Percentiles rank a stretch among this genome's conserved stretches.
These are phyloP conservation scores for Hydroisotoma schaefferi DNA, from an alignment of 2,888 invertebrate species.

Conservation along the genomic window DNA sequence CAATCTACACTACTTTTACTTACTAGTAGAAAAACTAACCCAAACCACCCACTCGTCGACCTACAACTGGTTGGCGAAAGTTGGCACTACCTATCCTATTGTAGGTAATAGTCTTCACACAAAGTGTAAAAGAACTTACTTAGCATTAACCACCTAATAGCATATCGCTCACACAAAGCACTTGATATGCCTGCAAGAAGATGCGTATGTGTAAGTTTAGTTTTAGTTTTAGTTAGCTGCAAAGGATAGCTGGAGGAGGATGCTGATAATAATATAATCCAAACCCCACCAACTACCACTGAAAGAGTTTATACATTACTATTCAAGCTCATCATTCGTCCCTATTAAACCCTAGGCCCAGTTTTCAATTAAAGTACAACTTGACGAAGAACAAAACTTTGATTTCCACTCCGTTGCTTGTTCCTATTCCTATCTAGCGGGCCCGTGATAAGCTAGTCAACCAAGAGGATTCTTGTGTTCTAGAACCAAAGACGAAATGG, in stretches of 20 bases:
- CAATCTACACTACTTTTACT: neutral
- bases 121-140: no score
- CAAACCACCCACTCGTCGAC: neutral
- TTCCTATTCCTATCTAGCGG: neutral
- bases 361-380: slow-evolving; percentile 7
- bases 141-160: no score
- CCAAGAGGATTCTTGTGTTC: neutral
- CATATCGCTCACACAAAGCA: no score
- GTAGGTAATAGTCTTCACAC: no score
- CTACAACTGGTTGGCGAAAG: neutral
- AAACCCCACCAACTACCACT: neutral
- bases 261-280: no score
- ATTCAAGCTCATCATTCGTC: neutral
- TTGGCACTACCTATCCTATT: no score
- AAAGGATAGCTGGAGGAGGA: no score
- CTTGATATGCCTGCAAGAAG: no score
- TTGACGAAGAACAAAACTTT: slow-evolving; percentile 5
- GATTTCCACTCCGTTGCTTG: neutral
- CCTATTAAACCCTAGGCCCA: neutral
- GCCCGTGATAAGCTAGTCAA: slow-evolving; percentile 1
- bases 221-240: no score
- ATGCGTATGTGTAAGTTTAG: no score
- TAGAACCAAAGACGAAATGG: no score
- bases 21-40: neutral
- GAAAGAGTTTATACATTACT: neutral